These are phyloP conservation scores for human DNA, from an alignment of 2,113 vertebrate species.

Conservation along the genomic window GRCh38 chr13:81512501-81513000, in stretches of 20 bases:
- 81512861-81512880: neutral
- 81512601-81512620: neutral
- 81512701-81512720: constrained; percentile 60
- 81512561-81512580: neutral
- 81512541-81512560: constrained; percentile 41
- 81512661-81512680: constrained; percentile 61
- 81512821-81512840: constrained; percentile 35
- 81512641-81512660: constrained; percentile 48
- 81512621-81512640: neutral
- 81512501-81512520: neutral
- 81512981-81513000: constrained; percentile 28
- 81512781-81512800: constrained; percentile 5
- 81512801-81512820: neutral
- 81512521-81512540: constrained; percentile 19
- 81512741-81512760: constrained; percentile 43
- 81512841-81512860: neutral
- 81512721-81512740: constrained; percentile 35
- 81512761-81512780: constrained; percentile 60
- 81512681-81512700: constrained; percentile 56
- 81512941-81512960: neutral
- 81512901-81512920: neutral
- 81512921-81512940: neutral
- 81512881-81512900: neutral
- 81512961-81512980: neutral
- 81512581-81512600: neutral